phyloP scores from a whole-genome alignment of 1,140 invertebrate species.

The Achroia grisella region DNA sequence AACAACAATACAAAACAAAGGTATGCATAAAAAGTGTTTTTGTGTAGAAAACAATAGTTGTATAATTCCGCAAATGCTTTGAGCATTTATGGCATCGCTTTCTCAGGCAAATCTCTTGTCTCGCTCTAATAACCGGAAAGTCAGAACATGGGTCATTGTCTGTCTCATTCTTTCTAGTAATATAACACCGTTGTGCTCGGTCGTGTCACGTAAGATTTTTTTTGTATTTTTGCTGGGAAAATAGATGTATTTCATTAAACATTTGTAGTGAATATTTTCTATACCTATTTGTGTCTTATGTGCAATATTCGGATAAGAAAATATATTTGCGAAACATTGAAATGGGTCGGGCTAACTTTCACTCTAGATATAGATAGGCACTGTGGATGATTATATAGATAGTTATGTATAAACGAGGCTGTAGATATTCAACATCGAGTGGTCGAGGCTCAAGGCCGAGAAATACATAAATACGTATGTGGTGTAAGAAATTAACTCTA shows the following conservation, averaged over 20 bases:
- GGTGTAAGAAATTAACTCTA: conserved; percentile 41
- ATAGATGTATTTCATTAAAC: conserved; percentile 38
- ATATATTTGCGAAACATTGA: conserved; percentile 19
- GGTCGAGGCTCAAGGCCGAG: conserved; percentile 62
- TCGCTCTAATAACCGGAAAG: conserved; percentile 52
- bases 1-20: conserved; percentile 65
- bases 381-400: conserved; percentile 58
- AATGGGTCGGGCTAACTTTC: conserved; percentile 68
- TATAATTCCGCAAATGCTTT: conserved; percentile 19
- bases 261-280: conserved; percentile 23
- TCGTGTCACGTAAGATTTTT: conserved; percentile 71
- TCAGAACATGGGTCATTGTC: conserved; percentile 52
- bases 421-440: conserved; percentile 70
- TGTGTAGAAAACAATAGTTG: conserved; percentile 27
- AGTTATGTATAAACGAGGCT: conserved; percentile 56
- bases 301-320: conserved; percentile 18
- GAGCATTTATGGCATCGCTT: conserved; percentile 72
- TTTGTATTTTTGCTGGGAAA: conserved; percentile 64
- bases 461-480: conserved; percentile 62
- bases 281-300: conserved; percentile 25
- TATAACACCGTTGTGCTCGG: conserved; percentile 73
- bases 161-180: conserved; percentile 67
- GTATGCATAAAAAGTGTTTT: conserved; percentile 37
- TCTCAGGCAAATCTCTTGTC: conserved; percentile 64
- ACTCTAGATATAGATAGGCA: conserved; percentile 69